Percentiles rank a stretch among this genome's conserved stretches.
Conservation (phyloP, 64 coral and sea anemone genomes). For the Stylophora pistillata region DNA sequence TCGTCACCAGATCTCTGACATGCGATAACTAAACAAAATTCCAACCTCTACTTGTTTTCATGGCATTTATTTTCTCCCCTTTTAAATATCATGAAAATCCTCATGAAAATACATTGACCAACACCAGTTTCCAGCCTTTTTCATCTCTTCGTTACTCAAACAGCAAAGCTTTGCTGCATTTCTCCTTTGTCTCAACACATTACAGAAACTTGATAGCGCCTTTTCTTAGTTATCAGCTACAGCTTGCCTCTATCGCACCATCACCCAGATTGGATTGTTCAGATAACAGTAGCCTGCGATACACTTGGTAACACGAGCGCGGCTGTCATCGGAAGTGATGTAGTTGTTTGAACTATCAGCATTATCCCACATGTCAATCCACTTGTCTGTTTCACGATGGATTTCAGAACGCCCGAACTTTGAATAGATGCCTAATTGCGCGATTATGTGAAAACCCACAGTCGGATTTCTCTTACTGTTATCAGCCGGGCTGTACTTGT, state of each 20-base stretch:
- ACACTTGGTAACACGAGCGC: constrained; percentile 59
- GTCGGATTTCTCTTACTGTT: constrained; percentile 17
- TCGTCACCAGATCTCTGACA: no score
- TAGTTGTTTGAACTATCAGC: constrained; percentile 42
- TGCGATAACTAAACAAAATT: no score
- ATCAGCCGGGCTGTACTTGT: constrained; percentile 61
- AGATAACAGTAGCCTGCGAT: constrained; percentile 61
- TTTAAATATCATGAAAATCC: no score
- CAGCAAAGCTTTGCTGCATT: no score
- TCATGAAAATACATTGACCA: no score
- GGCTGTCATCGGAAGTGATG: constrained; percentile 50
- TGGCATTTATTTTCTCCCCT: no score
- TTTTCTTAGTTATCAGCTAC: neutral
- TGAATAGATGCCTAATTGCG: neutral
- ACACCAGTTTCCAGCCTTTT: no score
- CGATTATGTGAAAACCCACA: constrained; percentile 41
- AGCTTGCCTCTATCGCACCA: constrained; percentile 40
- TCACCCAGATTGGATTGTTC: neutral
- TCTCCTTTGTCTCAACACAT: no score
- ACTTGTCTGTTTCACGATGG: constrained; percentile 59
- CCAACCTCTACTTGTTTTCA: no score
- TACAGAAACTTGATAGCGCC: no score
- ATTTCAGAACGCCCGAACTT: neutral
- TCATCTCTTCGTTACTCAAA: no score
- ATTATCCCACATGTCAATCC: constrained; percentile 57